phyloP scores from a whole-genome alignment of 2,888 invertebrate species.

The Agrochola lota region DNA sequence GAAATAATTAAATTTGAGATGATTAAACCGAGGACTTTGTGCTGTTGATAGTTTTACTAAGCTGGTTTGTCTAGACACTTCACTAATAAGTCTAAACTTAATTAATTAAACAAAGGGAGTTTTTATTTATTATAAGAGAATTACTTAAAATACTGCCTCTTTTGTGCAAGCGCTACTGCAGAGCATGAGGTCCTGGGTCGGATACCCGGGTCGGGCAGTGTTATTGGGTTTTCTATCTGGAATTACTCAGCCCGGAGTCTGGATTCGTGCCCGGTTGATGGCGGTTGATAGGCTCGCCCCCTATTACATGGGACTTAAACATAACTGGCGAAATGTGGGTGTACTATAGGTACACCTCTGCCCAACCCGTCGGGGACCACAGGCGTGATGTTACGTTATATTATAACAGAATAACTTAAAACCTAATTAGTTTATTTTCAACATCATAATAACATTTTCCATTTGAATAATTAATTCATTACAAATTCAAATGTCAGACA shows the following conservation, averaged over 20 bases:
- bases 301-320: neutral
- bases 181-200: too few species aligned
- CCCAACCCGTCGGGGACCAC: neutral
- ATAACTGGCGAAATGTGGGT: neutral
- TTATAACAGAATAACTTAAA: neutral
- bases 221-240: neutral
- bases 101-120: neutral
- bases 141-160: too few species aligned
- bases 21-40: conserved; percentile 28
- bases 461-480: conserved; percentile 2
- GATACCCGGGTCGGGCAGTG: neutral
- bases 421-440: neutral
- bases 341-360: neutral
- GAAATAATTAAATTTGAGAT: conserved; percentile 57
- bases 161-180: too few species aligned
- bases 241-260: neutral
- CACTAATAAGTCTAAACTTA: conserved; percentile 15
- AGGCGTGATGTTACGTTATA: neutral
- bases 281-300: neutral
- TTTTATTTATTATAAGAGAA: too few species aligned
- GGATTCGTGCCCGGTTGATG: neutral
- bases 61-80: conserved; percentile 22
- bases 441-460: neutral
- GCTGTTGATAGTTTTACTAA: conserved; percentile 13
- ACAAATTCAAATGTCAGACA: conserved; percentile 2